Evolutionary conservation across 2,888 invertebrate genomes (phyloP).

Genomic region (Theristus sp.): DNA sequence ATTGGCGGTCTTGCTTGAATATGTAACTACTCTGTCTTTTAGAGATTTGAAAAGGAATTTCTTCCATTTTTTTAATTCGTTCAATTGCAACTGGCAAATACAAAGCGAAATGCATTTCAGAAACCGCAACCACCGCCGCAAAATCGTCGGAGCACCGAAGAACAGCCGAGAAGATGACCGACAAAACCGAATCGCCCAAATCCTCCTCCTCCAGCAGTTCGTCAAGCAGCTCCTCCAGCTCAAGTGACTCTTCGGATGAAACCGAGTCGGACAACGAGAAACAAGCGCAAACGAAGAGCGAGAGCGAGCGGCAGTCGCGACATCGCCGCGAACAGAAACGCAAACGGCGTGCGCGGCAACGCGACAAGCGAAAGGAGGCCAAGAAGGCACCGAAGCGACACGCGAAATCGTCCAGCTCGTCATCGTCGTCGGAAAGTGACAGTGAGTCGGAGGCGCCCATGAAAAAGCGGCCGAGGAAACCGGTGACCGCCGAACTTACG

Average conservation of each 20-base stretch:
- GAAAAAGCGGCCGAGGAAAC: neutral
- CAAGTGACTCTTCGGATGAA: neutral
- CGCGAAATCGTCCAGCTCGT: neutral
- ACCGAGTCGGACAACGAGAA: slow-evolving; percentile 11
- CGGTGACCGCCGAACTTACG: no score
- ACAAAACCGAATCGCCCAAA: neutral
- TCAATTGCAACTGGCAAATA: no score
- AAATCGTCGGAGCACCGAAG: neutral
- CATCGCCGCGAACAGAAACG: slow-evolving; percentile 14
- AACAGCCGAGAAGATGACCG: neutral
- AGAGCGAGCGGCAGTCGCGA: slow-evolving; percentile 24
- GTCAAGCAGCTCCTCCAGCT: neutral
- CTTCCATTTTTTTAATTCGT: no score
- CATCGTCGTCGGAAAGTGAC: neutral
- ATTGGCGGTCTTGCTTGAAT: no score
- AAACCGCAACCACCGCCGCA: neutral
- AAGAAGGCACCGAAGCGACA: neutral
- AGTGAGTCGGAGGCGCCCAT: neutral
- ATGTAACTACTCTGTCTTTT: no score
- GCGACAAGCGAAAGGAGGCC: slow-evolving; percentile 22
- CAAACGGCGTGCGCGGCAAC: slow-evolving; percentile 14
- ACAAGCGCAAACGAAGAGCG: slow-evolving; percentile 5
- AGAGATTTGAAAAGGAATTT: no score
- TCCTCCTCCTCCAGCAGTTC: neutral
- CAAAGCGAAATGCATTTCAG: neutral